Evolutionary conservation across 2,113 vertebrate genomes (phyloP).

Genomic region (Lampris megalopsis): DNA sequence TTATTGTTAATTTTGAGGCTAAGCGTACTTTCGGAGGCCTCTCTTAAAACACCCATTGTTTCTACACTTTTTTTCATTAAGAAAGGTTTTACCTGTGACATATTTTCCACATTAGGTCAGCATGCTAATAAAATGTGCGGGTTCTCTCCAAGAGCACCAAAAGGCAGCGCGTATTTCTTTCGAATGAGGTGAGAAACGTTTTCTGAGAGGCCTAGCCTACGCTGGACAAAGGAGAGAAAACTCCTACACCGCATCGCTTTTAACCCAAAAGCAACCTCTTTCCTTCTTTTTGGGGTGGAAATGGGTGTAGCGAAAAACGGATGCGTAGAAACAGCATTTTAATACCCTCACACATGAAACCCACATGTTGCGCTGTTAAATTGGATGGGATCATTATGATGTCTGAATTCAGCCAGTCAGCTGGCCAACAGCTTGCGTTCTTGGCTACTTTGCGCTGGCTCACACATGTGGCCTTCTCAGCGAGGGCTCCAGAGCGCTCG

Average conservation of each 20-base stretch:
- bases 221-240: conserved; percentile 25
- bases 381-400: conserved; percentile 73
- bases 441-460: conserved; percentile 67
- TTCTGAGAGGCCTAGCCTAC: conserved; percentile 26
- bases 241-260: conserved; percentile 39
- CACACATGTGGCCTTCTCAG: conserved; percentile 76
- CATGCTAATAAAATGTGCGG: conserved; percentile 57
- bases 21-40: conserved; percentile 7
- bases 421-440: conserved; percentile 74
- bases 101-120: conserved; percentile 67
- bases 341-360: conserved; percentile 73
- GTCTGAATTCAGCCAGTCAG: conserved; percentile 75
- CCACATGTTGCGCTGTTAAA: conserved; percentile 74
- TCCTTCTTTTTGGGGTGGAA: conserved; percentile 49
- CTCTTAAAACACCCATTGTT: conserved; percentile 47
- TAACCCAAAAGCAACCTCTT: conserved; percentile 23
- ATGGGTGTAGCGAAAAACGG: conserved; percentile 52
- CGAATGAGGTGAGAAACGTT: conserved; percentile 64
- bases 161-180: conserved; percentile 29
- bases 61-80: conserved; percentile 54
- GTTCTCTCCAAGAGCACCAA: conserved; percentile 40
- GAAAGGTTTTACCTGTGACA: conserved; percentile 45
- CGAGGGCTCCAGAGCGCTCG: conserved; percentile 58
- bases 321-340: conserved; percentile 70
- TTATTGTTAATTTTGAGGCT: conserved; percentile 26